Percentiles rank a stretch among this genome's conserved stretches.
Conservation (phyloP, 1,140 invertebrate genomes). For the Penaeus japonicus region DNA sequence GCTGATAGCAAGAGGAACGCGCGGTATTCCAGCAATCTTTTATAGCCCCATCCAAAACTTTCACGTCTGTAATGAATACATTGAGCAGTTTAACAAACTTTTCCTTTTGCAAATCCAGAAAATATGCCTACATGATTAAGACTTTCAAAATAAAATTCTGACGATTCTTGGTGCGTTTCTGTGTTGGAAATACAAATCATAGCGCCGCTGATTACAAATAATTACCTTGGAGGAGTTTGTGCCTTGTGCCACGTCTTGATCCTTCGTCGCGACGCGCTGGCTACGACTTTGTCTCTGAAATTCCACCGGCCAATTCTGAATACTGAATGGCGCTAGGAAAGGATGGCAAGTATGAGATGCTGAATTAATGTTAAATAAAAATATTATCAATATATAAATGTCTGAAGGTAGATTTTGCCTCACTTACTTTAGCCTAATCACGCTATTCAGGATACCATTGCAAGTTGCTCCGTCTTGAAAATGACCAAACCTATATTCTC, state of each 20-base stretch:
- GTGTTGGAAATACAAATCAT: slow-evolving; percentile 54
- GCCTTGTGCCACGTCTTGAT: not conserved
- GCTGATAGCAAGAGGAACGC: not conserved
- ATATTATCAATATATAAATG: too few species aligned
- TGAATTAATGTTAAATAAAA: too few species aligned
- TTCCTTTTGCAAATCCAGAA: slow-evolving; percentile 53
- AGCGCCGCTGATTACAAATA: slow-evolving; percentile 52
- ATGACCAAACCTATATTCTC: too few species aligned
- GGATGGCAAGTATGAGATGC: too few species aligned
- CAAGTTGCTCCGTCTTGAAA: too few species aligned
- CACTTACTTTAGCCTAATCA: too few species aligned
- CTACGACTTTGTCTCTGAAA: slow-evolving; percentile 1
- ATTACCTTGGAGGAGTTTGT: slow-evolving; percentile 47
- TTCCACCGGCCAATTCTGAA: too few species aligned
- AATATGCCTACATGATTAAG: slow-evolving; percentile 55
- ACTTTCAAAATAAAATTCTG: slow-evolving; percentile 42
- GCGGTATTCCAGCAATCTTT: slow-evolving; percentile 4
- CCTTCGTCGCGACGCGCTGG: not conserved
- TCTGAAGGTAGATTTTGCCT: too few species aligned
- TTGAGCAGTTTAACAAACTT: slow-evolving; percentile 55
- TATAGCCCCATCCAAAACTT: slow-evolving; percentile 29
- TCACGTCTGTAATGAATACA: slow-evolving; percentile 50
- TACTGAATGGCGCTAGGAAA: too few species aligned
- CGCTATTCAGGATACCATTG: too few species aligned
- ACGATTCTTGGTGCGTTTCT: slow-evolving; percentile 30